phyloP scores from a whole-genome alignment of 2,888 invertebrate genomes.

The Teinopalpus imperialis region DNA sequence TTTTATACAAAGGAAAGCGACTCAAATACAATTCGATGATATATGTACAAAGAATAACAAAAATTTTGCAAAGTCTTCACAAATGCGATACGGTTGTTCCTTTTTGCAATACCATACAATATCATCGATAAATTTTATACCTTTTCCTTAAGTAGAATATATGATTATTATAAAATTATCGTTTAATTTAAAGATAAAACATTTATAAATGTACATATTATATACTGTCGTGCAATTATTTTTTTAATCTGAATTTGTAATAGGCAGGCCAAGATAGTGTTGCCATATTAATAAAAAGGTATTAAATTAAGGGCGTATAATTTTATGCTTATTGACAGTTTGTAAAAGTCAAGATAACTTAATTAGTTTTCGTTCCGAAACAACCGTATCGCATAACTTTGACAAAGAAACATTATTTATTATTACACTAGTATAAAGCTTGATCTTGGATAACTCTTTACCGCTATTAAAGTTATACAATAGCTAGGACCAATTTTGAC shows the following conservation, averaged over 20 bases:
- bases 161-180: background rate
- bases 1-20: slow-evolving; percentile 55
- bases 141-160: background rate
- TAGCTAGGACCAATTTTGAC: slow-evolving; percentile 65
- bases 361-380: no score
- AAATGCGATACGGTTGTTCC: slow-evolving; percentile 48
- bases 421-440: slow-evolving; percentile 76
- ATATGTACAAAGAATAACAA: slow-evolving; percentile 76
- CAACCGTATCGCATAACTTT: slow-evolving; percentile 40
- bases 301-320: no score
- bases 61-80: slow-evolving; percentile 40
- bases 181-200: background rate
- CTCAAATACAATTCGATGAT: slow-evolving; percentile 47
- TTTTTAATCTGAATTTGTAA: no score
- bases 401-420: slow-evolving; percentile 50
- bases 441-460: slow-evolving; percentile 62
- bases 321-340: no score
- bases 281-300: no score
- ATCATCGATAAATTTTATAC: no score
- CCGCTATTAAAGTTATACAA: slow-evolving; percentile 55
- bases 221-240: no score
- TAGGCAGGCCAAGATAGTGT: no score
- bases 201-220: no score
- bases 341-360: no score
- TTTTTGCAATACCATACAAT: background rate